Percentiles rank a stretch among this genome's conserved stretches.
Evolutionary conservation across 1,140 invertebrate genomes (phyloP).

Genomic region (Venturia canescens): DNA sequence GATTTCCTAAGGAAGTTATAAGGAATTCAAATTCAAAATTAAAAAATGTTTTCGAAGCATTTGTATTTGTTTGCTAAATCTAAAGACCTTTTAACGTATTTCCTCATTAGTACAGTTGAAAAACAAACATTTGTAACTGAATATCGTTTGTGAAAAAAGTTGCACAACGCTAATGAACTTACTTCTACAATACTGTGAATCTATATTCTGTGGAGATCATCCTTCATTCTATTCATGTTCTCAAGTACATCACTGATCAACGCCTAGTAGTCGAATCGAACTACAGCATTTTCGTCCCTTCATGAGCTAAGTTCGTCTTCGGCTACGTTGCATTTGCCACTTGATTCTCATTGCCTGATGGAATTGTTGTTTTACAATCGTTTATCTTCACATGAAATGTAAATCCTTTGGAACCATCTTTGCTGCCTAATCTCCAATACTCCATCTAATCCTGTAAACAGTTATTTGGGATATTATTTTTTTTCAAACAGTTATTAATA

Average conservation of each 20-base stretch:
- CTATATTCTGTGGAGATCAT: too few relatives aligned
- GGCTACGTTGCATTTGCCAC: constrained; percentile 59
- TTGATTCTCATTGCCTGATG: constrained; percentile 58
- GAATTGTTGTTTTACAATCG: constrained; percentile 62
- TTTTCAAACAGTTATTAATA: not conserved
- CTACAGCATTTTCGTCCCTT: constrained; percentile 59
- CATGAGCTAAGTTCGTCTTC: constrained; percentile 55
- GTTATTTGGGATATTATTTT: constrained; percentile 4
- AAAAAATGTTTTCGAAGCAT: too few relatives aligned
- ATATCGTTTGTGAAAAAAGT: too few relatives aligned
- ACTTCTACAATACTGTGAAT: too few relatives aligned
- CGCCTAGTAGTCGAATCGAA: constrained; percentile 67
- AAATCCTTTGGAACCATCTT: constrained; percentile 72
- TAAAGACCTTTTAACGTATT: too few relatives aligned
- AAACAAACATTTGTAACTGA: too few relatives aligned
- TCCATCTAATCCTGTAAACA: constrained; percentile 60
- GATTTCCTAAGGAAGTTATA: too few relatives aligned
- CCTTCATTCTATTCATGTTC: constrained; percentile 64
- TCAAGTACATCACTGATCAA: constrained; percentile 68
- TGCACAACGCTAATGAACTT: too few relatives aligned
- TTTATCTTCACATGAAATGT: constrained; percentile 65
- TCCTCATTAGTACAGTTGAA: too few relatives aligned
- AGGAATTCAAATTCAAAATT: too few relatives aligned
- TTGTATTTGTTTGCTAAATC: too few relatives aligned
- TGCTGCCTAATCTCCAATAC: constrained; percentile 71